Base-by-base conservation (phyloP, 1,140 invertebrate genomes). In the Drosophila ogumai region DNA sequence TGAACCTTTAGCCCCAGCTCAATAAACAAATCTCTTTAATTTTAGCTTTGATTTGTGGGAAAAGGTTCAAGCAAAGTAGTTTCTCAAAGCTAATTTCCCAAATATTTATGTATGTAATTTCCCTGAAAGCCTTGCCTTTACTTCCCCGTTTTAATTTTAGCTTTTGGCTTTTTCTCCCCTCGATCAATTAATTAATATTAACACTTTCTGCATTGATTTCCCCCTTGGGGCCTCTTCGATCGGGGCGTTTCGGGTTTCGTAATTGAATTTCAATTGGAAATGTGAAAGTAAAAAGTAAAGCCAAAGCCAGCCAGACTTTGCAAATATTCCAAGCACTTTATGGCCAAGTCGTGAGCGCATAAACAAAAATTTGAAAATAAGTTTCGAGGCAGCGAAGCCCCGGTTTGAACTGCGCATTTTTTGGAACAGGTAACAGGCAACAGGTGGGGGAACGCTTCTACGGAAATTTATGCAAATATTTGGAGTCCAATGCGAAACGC, bases 141-240 rank as follows among this genome's bases (percentile, higher is more conserved):
- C 63, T 67, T 67, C 63, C 47, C 46, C 17, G 32, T 38, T 64
- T 17, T 59, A 55, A 55, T 55, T 25, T 4, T 44, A 13, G 46
- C 46, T 34, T 17, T 17, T n/a, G 31, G 44, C 46, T 7, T 34
- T 52, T 49, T 36, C 12, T 25, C 13, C 31, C 36, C 32, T 17
- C 43, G 36, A 57, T 76, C 80, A 87, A 84, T 87, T 88, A 87
- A 88, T 87, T 77, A 87, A 88, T 81, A 87, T 88, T 82, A 84
- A 88, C 75, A 52, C 80, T 77, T 82, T 81, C 73, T 73, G 59
- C 79, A 82, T 65, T 66, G 79, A 86, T 86, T 88, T 63, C 60
- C 66, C 79, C 75, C 49, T 28, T 63, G 7, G 34, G 71, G 74
- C 72, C 22, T 22, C 22, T 22, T 22, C 22, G 22, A 22, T 22